phyloP scores from a whole-genome alignment of 2,888 invertebrate species.

The Mimachlamys varia region DNA sequence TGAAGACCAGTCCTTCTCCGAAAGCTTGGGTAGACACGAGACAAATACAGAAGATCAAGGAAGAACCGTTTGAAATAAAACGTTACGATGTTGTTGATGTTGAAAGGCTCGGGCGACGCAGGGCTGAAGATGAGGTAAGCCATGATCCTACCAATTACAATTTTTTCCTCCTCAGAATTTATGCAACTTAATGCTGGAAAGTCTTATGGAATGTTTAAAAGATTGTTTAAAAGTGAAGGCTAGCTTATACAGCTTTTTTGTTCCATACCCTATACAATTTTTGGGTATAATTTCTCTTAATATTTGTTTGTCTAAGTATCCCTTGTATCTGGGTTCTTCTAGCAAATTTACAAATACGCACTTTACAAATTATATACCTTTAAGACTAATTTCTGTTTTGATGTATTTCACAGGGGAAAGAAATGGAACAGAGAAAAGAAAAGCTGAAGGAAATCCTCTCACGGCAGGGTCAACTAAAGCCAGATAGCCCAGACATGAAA shows the following conservation, averaged over 20 bases:
- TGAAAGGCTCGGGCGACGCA: constrained; percentile 82
- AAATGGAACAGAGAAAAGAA: constrained; percentile 79
- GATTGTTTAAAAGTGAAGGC: too few relatives aligned
- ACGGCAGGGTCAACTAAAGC: constrained; percentile 82
- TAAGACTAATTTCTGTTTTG: too few relatives aligned
- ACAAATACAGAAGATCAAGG: constrained; percentile 65
- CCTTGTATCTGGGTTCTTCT: too few relatives aligned
- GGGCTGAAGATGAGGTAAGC: constrained; percentile 80
- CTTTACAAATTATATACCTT: too few relatives aligned
- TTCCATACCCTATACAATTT: too few relatives aligned
- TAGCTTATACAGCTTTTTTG: too few relatives aligned
- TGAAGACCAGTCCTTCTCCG: constrained; percentile 67
- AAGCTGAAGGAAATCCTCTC: constrained; percentile 72
- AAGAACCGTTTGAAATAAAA: constrained; percentile 77
- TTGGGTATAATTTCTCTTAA: too few relatives aligned
- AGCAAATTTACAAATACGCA: too few relatives aligned
- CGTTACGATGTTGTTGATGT: constrained; percentile 83
- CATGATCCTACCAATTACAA: not conserved
- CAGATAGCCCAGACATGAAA: constrained; percentile 83
- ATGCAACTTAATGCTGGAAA: too few relatives aligned
- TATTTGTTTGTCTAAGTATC: too few relatives aligned
- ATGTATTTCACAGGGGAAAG: constrained; percentile 19
- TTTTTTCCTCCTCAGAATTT: too few relatives aligned
- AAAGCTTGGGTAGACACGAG: constrained; percentile 75
- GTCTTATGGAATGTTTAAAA: too few relatives aligned